A percentile compares a stretch with the other conserved stretches of the same genome.
Evolutionary conservation across 1,140 invertebrate species (phyloP).

Genomic region (Nephotettix cincticeps): DNA sequence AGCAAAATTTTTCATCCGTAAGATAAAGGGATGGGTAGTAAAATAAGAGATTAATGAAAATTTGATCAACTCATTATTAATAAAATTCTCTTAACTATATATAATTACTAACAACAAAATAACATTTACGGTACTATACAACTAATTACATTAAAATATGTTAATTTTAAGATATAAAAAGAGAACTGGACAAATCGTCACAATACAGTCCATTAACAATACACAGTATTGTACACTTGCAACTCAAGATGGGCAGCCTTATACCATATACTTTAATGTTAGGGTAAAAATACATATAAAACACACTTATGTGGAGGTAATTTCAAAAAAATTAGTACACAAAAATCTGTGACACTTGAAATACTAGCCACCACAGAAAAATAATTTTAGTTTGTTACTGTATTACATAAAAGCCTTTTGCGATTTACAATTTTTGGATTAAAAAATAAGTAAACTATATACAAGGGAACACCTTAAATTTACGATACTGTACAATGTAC

Average conservation of each 20-base stretch:
- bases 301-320: not conserved
- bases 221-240: conserved; percentile 33
- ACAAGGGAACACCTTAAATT: not conserved
- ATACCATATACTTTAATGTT: not conserved
- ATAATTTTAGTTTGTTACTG: conserved; percentile 1
- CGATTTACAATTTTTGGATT: conserved; percentile 3
- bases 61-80: conserved; percentile 10
- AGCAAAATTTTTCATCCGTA: no score
- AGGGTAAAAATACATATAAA: no score
- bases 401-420: not conserved
- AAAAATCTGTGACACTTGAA: conserved; percentile 15
- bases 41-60: not conserved
- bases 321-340: not conserved
- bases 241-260: not conserved
- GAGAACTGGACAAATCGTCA: conserved; percentile 22
- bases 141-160: not conserved
- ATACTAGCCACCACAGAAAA: not conserved
- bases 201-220: conserved; percentile 27
- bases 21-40: not conserved
- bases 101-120: not conserved
- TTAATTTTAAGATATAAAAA: not conserved
- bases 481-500: not conserved
- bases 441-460: not conserved
- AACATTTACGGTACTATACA: conserved; percentile 18
- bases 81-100: conserved; percentile 16